A percentile compares a stretch with the other conserved stretches of the same genome.
These are phyloP conservation scores for Boleophthalmus pectinirostris DNA, from an alignment of 2,113 vertebrate genomes.

Conservation along the genomic window DNA sequence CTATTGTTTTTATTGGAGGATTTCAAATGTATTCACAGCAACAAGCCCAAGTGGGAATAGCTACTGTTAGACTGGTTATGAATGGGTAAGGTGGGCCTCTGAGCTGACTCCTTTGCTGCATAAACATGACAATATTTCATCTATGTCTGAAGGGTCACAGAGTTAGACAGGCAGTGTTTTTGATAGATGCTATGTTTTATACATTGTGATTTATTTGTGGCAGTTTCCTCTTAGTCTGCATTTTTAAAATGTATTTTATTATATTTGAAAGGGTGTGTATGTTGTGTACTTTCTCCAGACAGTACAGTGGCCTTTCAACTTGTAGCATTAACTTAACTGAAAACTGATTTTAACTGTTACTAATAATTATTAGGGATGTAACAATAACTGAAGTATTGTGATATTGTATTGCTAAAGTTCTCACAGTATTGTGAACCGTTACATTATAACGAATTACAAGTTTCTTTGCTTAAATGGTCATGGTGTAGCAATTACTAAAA, in stretches of 20 bases:
- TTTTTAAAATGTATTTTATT: background rate
- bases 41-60: background rate
- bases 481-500: no score
- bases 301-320: no score
- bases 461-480: no score
- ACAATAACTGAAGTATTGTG: no score
- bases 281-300: no score
- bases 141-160: background rate
- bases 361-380: no score
- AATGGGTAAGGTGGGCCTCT: background rate
- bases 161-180: background rate
- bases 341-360: no score
- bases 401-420: no score
- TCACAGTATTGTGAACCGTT: no score
- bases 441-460: no score
- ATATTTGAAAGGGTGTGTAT: background rate
- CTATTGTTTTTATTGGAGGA: slow-evolving; percentile 11
- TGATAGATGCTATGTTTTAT: background rate
- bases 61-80: background rate
- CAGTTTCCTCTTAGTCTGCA: background rate
- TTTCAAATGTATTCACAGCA: slow-evolving; percentile 8
- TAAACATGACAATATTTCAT: background rate
- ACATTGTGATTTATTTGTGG: background rate
- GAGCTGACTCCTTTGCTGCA: background rate
- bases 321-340: no score